These are phyloP conservation scores for Betta splendens DNA, from an alignment of 2,797 vertebrate species.

Conservation along the genomic window DNA sequence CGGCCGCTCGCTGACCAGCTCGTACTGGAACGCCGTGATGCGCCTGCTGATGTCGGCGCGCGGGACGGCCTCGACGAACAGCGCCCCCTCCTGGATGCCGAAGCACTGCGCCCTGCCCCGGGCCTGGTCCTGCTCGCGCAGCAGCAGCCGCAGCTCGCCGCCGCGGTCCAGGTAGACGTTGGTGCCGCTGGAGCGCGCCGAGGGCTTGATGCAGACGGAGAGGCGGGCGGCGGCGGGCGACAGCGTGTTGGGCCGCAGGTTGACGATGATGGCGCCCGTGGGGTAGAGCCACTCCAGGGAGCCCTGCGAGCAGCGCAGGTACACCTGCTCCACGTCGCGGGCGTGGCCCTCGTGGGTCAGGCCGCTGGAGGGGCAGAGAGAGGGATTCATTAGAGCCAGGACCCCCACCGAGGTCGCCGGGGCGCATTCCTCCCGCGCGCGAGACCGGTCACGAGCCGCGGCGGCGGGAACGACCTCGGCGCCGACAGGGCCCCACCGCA, in stretches of 20 bases:
- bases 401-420: too few species aligned
- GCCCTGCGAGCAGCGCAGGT: constrained; percentile 94
- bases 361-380: constrained; percentile 79
- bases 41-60: constrained; percentile 93
- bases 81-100: constrained; percentile 87
- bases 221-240: constrained; percentile 83
- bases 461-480: constrained; percentile 70
- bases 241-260: constrained; percentile 91
- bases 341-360: constrained; percentile 93
- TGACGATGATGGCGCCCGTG: constrained; percentile 95
- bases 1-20: constrained; percentile 84
- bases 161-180: constrained; percentile 97
- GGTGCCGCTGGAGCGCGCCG: constrained; percentile 88
- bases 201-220: constrained; percentile 94
- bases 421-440: constrained; percentile 66
- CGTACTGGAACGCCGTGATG: constrained; percentile 94
- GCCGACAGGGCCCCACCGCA: constrained; percentile 58
- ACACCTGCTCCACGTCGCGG: constrained; percentile 98
- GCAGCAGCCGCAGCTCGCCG: constrained; percentile 90
- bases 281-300: constrained; percentile 97
- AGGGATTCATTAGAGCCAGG: too few species aligned
- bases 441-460: constrained; percentile 79
- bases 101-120: constrained; percentile 89
- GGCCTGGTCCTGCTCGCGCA: constrained; percentile 84
- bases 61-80: constrained; percentile 93